Conservation (phyloP, 1,140 invertebrate genomes). For the Lordiphosa mommai region DNA sequence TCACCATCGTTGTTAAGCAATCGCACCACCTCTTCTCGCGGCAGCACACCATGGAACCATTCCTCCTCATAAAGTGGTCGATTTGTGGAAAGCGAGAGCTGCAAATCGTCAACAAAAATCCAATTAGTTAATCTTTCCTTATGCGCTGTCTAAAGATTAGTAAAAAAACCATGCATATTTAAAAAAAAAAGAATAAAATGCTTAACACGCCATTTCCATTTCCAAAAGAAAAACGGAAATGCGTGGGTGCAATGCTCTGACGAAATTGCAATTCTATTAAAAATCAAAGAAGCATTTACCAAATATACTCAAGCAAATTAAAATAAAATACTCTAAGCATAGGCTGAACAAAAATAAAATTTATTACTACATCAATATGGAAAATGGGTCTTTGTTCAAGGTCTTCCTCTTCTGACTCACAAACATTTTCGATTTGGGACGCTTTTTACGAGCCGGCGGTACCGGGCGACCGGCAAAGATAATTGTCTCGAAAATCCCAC, state of each 20-base stretch:
- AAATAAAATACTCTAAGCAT: conserved; percentile 34
- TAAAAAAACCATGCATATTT: conserved; percentile 31
- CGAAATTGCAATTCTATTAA: conserved; percentile 36
- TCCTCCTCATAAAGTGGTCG: conserved; percentile 91
- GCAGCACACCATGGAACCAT: conserved; percentile 98
- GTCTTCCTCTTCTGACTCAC: conserved; percentile 48
- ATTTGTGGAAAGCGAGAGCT: conserved; percentile 79
- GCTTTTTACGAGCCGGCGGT: conserved; percentile 63
- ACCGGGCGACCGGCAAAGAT: conserved; percentile 55
- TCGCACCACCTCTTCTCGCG: conserved; percentile 96
- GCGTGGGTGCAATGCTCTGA: conserved; percentile 51
- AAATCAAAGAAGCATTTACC: conserved; percentile 8
- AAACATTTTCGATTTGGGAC: conserved; percentile 70
- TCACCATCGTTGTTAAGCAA: conserved; percentile 94
- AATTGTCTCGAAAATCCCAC: conserved; percentile 60
- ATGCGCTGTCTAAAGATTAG: conserved; percentile 24
- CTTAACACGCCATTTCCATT: conserved; percentile 50
- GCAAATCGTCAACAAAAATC: conserved; percentile 19
- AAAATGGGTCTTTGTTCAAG: conserved; percentile 28
- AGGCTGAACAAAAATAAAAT: conserved; percentile 24
- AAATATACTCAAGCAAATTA: conserved; percentile 19
- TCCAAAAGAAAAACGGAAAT: conserved; percentile 50
- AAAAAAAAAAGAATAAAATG: conserved; percentile 30
- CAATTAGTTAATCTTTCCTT: conserved; percentile 26
- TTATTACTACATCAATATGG: conserved; percentile 44